Evolutionary conservation across 2,113 vertebrate species (phyloP), one percentile per base, ranked within the genome.

Genomic region (Turnix velox): DNA sequence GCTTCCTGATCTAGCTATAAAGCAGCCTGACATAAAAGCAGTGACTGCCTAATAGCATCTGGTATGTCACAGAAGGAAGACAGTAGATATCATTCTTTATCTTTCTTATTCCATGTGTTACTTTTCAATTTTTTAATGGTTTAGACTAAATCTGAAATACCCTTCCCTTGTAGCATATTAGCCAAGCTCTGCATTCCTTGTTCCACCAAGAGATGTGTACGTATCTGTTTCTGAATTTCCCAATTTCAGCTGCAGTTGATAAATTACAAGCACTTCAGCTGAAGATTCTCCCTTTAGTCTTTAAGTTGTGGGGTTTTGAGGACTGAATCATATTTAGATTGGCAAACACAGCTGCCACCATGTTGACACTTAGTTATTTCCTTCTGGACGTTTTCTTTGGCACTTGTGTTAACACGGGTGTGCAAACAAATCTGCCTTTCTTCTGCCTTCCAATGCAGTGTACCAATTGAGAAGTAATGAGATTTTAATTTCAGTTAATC

Each of bases 281-380:
- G 59, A 84, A 74, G 31, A 37, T 61, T 92, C 39, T 20, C 13
- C 86, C 43, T 91, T 45, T 43, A 52, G n/a, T 49, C 19, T 87
- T 69, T 35, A 59, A 42, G 43, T 45, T 92, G 31, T 79, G 45
- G 28, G 14, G 6, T 7, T 86, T 82, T 84, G 35, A 58, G 75
- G 51, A 8, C 66, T 57, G 74, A 78, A 82, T 81, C 8, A 2
- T 81, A 4, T 82, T 91, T 92, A 51, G 25, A 37, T 86, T 87
- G 66, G 61, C 59, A 90, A 94, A 84, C 25, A 51, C 39, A 81
- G 43, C 43, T 83, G 82, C 86, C 94, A 42, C 58, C 49, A 31
- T 87, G 86, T 78, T 73, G 90, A 84, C 76, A 62, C 39, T 71
- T 62, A 77, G 68, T 79, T 87, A 57, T 76, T 91, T 94, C 63